Evolutionary conservation across 2,113 vertebrate genomes (phyloP).

Genomic region (Bubo scandiacus): DNA sequence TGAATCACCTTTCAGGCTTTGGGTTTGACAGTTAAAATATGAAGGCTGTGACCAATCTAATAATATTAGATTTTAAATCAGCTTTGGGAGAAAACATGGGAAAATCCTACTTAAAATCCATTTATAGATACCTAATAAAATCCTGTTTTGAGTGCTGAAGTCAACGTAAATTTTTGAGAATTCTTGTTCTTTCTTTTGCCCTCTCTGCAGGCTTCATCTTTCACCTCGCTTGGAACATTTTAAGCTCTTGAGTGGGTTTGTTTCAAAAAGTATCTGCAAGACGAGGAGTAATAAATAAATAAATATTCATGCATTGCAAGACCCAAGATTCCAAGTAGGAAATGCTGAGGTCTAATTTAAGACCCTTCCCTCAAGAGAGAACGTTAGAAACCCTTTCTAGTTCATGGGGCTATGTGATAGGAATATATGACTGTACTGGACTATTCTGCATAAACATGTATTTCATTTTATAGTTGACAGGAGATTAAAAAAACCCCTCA

Average conservation of each 20-base stretch:
- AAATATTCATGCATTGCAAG: not conserved
- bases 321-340: not conserved
- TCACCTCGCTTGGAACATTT: not conserved
- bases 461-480: not conserved
- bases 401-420: not conserved
- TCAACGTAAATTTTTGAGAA: constrained; percentile 13
- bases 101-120: constrained; percentile 66
- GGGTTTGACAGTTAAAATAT: constrained; percentile 79
- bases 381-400: not conserved
- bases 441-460: not conserved
- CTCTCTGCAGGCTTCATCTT: not conserved
- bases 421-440: not conserved
- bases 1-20: constrained; percentile 83
- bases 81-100: constrained; percentile 62
- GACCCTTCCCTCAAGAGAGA: not conserved
- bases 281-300: not conserved
- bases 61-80: constrained; percentile 79
- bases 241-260: not conserved
- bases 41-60: constrained; percentile 77
- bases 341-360: constrained; percentile 23
- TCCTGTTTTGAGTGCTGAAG: constrained; percentile 33
- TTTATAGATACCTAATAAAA: constrained; percentile 59
- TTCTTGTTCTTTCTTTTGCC: constrained; percentile 14
- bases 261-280: constrained; percentile 23
- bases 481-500: not conserved